Conservation (phyloP, 2,113 vertebrate genomes). For the Percina caprodes region DNA sequence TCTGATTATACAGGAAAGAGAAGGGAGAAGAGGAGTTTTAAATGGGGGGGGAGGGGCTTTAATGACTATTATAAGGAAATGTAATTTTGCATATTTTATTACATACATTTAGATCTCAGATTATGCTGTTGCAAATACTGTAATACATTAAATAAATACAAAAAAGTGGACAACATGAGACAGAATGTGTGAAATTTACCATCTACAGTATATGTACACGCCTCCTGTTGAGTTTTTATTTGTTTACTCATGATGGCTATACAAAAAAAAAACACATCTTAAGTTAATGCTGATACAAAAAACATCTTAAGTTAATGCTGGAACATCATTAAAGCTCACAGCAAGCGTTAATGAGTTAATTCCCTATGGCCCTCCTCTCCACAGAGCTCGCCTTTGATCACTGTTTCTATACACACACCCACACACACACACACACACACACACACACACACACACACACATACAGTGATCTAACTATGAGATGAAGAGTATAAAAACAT, state of each 20-base stretch:
- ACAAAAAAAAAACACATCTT: neutral
- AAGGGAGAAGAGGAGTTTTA: neutral
- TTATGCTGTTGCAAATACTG: neutral
- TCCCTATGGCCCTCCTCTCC: slow-evolving; percentile 5
- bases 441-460: too few species aligned
- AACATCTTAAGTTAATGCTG: slow-evolving; percentile 2
- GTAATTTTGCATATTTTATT: neutral
- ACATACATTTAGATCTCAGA: neutral
- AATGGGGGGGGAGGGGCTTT: neutral
- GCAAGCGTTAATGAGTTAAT: slow-evolving; percentile 14
- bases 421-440: slow-evolving; percentile 1
- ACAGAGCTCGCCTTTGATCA: slow-evolving; percentile 35
- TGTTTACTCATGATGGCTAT: neutral
- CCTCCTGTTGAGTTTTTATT: neutral
- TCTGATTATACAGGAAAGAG: slow-evolving; percentile 78
- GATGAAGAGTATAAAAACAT: slow-evolving; percentile 2
- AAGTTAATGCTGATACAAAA: neutral
- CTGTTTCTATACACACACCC: neutral
- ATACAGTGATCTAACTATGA: slow-evolving; percentile 14
- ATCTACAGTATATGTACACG: neutral
- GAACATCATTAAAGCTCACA: slow-evolving; percentile 23
- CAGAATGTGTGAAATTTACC: neutral
- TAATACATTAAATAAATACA: neutral
- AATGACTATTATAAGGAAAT: neutral
- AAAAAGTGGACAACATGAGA: neutral